Base-by-base conservation (phyloP, 2,888 invertebrate species). In the Ectemnius lituratus region DNA sequence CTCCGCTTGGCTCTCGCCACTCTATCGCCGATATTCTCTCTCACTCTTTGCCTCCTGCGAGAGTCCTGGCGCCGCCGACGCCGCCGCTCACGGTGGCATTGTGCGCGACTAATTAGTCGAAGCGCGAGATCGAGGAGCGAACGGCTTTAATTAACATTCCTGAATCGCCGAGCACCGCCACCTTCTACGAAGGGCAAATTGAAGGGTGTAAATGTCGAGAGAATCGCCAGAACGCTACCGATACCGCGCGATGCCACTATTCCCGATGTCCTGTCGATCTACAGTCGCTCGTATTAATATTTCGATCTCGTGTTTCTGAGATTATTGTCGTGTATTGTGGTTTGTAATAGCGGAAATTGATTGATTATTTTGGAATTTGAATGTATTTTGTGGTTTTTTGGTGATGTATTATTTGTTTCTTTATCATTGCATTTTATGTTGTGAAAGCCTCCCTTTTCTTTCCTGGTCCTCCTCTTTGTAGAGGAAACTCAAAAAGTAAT, bases 141-240 rank as follows among this genome's bases (percentile, higher is more conserved):
- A 90, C 88, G 88, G 89, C 87, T 90, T 90, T 90, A 90, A 90
- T 90, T 90, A 90, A 90, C 90, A 90, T 90, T 90, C 90, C 89
- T 86, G 84, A 83, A 84, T 87, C 87, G 84, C 86, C 84, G 85
- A 85, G 82, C 84, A 81, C 80, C 85, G 81, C 83, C 82, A 82
- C 85, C 83, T 86, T 84, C 84, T 85, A 85, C 79, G 82, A 84
- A 85, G 84, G 84, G 86, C 86, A 86, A 89, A 90, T 89, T 88
- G 87, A 89, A 88, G 88, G 86, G 86, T 87, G 88, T 87, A 87
- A 89, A 88, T 88, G 88, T 89, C 89, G 85, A 84, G 84, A 80
- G 85, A 82, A 86, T 87, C 85, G 83, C 80, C 80, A 78, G 84
- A 82, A 82, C 82, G 72, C 78, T 77, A 79, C 81, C 84, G 81